Evolutionary conservation across 2,888 invertebrate species (phyloP).

Genomic region (Scaptomyza cyrtandrae): DNA sequence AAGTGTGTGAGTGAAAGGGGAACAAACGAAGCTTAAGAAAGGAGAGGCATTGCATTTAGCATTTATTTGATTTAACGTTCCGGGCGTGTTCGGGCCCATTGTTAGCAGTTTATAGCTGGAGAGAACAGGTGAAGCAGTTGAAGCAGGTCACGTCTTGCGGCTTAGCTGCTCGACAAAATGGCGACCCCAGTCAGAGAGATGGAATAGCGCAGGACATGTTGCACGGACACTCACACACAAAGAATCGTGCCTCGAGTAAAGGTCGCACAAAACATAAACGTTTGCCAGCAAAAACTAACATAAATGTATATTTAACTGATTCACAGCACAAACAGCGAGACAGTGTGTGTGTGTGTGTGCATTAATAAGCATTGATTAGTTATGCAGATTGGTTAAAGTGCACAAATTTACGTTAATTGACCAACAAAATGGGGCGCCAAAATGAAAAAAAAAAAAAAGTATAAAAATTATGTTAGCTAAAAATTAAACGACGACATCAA

Average conservation of each 20-base stretch:
- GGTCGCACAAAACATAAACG: not conserved
- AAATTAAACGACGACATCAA: slow-evolving; percentile 52
- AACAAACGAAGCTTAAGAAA: no score
- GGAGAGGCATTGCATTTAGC: not conserved
- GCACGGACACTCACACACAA: not conserved
- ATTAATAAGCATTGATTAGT: slow-evolving; percentile 59
- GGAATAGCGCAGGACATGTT: not conserved
- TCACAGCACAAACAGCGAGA: slow-evolving; percentile 26
- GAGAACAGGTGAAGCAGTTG: not conserved
- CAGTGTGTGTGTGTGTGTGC: not conserved
- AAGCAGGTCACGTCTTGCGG: not conserved
- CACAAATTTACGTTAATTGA: slow-evolving; percentile 65
- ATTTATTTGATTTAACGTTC: not conserved
- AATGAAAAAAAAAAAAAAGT: slow-evolving; percentile 10
- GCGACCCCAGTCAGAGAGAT: not conserved
- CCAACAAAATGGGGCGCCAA: slow-evolving; percentile 13
- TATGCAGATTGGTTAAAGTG: slow-evolving; percentile 45
- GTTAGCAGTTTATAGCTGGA: not conserved
- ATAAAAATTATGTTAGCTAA: slow-evolving; percentile 48
- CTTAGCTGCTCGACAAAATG: not conserved
- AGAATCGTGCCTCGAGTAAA: not conserved
- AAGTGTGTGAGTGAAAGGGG: no score
- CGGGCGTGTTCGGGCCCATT: not conserved
- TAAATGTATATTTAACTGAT: slow-evolving; percentile 54
- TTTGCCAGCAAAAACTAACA: slow-evolving; percentile 19